Evolutionary conservation across 2,797 vertebrate species (phyloP).

Genomic region (Scolopax rusticola): DNA sequence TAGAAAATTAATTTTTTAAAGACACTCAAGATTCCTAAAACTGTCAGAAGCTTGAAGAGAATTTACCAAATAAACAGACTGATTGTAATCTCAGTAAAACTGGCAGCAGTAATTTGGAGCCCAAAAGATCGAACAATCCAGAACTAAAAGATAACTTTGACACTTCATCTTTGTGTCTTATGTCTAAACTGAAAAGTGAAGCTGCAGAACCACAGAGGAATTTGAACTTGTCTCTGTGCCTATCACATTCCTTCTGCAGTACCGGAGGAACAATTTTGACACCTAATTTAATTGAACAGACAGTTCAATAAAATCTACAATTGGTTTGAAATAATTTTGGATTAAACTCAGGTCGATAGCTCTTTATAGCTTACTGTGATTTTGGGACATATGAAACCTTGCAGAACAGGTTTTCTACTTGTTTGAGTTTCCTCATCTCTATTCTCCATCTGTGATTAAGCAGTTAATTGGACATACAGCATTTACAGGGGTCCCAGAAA

Average conservation of each 20-base stretch:
- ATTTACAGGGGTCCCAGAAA: not conserved
- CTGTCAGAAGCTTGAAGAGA: not conserved
- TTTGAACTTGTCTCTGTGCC: not conserved
- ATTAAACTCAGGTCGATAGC: conserved; percentile 35
- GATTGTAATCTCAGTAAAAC: not conserved
- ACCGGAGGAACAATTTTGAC: conserved; percentile 26
- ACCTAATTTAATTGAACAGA: conserved; percentile 48
- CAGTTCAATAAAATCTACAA: conserved; percentile 60
- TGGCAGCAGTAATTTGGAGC: not conserved
- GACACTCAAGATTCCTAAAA: not conserved
- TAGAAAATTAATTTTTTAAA: not conserved
- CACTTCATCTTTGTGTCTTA: not conserved
- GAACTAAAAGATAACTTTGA: not conserved
- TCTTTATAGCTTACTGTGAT: conserved; percentile 1
- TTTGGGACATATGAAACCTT: conserved; percentile 10
- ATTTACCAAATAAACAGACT: not conserved
- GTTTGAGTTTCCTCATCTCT: not conserved
- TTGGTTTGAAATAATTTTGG: conserved; percentile 42
- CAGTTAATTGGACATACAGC: not conserved
- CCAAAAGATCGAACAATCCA: not conserved
- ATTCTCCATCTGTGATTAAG: not conserved
- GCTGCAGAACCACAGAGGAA: not conserved
- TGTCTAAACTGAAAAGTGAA: not conserved
- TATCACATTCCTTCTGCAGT: conserved; percentile 19
- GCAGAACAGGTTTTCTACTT: not conserved